Evolutionary conservation across 2,113 vertebrate species (phyloP).

Genomic region (Phrynosoma blainvillii): DNA sequence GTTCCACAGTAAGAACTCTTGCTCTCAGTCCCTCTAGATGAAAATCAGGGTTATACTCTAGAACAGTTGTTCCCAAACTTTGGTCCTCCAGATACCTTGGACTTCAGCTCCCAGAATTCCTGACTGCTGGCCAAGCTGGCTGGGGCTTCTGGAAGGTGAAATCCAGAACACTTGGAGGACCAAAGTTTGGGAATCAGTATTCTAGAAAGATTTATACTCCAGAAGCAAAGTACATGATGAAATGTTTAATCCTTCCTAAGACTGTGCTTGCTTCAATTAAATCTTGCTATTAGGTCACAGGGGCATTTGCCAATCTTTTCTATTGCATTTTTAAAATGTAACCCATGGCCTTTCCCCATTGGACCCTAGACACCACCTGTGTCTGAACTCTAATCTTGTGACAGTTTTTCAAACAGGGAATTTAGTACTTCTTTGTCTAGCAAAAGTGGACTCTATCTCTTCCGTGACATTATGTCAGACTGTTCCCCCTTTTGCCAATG

Average conservation of each 20-base stretch:
- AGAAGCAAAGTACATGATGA: not conserved
- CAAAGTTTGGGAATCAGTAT: too few species aligned
- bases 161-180: too few species aligned
- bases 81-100: too few species aligned
- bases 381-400: not conserved
- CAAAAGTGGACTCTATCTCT: not conserved
- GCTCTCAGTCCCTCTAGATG: not conserved
- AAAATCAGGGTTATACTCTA: not conserved
- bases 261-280: not conserved
- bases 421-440: not conserved
- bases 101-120: too few species aligned
- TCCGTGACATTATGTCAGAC: not conserved
- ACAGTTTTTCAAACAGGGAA: not conserved
- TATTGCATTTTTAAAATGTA: not conserved
- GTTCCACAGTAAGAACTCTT: not conserved
- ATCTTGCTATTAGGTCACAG: not conserved
- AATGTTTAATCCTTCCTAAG: not conserved
- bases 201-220: too few species aligned
- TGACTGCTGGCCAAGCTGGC: too few species aligned
- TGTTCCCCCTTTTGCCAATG: not conserved
- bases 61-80: too few species aligned
- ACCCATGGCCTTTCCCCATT: not conserved
- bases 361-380: not conserved
- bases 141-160: too few species aligned
- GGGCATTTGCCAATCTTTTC: not conserved